These are phyloP conservation scores for Oostethus manadensis DNA, from an alignment of 2,113 vertebrate genomes.

Conservation along the genomic window DNA sequence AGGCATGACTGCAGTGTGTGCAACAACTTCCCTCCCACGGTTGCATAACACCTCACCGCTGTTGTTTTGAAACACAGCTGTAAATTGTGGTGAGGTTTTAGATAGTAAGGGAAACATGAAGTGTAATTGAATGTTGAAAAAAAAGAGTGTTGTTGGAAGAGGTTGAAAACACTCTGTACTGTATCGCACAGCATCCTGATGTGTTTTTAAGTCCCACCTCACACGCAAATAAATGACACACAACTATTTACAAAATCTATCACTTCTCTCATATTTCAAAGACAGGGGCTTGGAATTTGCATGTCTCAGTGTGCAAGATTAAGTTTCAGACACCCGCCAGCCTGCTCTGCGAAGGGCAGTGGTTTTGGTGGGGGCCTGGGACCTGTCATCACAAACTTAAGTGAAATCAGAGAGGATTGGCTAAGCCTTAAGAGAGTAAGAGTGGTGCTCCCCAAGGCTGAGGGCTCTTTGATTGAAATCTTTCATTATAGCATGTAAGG, in stretches of 20 bases:
- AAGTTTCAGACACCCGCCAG: constrained; percentile 39
- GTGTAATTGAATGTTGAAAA: background rate
- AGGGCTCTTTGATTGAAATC: constrained; percentile 28
- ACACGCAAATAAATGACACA: constrained; percentile 19
- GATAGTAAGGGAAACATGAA: too few relatives aligned
- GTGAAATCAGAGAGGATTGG: constrained; percentile 51
- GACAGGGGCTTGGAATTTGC: constrained; percentile 25
- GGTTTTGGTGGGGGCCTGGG: constrained; percentile 20
- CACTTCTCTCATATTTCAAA: constrained; percentile 56
- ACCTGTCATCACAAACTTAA: constrained; percentile 33
- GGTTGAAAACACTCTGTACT: too few relatives aligned
- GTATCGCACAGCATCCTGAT: background rate
- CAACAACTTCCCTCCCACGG: background rate
- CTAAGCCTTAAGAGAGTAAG: constrained; percentile 14
- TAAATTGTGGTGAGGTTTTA: background rate
- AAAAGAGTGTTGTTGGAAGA: too few relatives aligned
- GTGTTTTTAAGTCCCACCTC: background rate
- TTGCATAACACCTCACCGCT: background rate
- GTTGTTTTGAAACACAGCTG: constrained; percentile 10
- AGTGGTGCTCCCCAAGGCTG: constrained; percentile 1
- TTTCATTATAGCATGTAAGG: constrained; percentile 37
- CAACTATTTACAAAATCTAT: constrained; percentile 37
- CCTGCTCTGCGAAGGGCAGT: constrained; percentile 11
- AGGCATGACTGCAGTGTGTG: background rate
- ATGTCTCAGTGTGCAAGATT: constrained; percentile 40